phyloP scores from a whole-genome alignment of 1,140 invertebrate species.

The Drosophila takahashii region DNA sequence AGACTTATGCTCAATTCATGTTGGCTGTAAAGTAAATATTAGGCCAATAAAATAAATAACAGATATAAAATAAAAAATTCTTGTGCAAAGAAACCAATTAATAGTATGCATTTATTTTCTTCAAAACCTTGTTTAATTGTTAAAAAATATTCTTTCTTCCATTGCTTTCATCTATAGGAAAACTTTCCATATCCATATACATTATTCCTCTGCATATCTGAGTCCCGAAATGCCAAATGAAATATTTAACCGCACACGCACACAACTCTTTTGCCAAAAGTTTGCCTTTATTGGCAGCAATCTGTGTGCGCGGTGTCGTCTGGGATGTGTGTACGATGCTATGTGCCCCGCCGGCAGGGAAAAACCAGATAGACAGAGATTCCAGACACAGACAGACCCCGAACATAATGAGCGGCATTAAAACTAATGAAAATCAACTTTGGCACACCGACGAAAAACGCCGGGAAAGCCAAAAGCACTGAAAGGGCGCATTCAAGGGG shows the following conservation, averaged over 20 bases:
- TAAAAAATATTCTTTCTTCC: not conserved
- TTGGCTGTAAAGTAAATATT: conserved; percentile 15
- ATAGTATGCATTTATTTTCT: not conserved
- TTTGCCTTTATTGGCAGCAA: conserved; percentile 50
- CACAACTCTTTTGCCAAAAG: conserved; percentile 32
- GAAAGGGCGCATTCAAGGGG: conserved; percentile 1
- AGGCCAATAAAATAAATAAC: conserved; percentile 13
- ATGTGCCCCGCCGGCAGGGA: conserved; percentile 16
- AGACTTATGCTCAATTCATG: not conserved
- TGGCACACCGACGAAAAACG: conserved; percentile 61
- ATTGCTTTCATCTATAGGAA: conserved; percentile 1
- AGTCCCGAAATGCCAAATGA: conserved; percentile 27
- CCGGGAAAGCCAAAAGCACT: not conserved
- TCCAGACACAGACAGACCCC: conserved; percentile 44
- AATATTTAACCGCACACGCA: conserved; percentile 37
- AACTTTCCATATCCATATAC: conserved; percentile 15
- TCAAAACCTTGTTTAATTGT: no score
- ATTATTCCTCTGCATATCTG: conserved; percentile 33
- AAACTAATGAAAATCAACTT: conserved; percentile 83
- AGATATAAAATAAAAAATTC: not conserved
- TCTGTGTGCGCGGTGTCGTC: conserved; percentile 31
- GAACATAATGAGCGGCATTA: conserved; percentile 78
- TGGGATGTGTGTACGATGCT: not conserved
- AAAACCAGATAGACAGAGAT: conserved; percentile 33
- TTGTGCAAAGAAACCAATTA: not conserved